Evolutionary conservation across 2,888 invertebrate genomes (phyloP).

Genomic region (Microplitis manilae): DNA sequence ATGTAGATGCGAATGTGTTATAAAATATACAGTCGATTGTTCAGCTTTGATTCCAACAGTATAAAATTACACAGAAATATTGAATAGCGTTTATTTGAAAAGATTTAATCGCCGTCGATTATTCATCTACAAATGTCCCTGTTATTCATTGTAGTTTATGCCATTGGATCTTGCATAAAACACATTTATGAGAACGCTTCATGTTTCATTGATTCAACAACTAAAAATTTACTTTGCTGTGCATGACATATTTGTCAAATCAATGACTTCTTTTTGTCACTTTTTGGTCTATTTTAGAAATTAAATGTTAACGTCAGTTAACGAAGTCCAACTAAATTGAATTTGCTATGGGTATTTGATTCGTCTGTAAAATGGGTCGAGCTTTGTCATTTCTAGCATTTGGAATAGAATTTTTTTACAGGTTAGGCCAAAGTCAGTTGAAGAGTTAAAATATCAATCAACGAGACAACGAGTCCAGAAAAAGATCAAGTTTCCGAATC

Average conservation of each 20-base stretch:
- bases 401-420: too few relatives aligned
- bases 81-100: conserved; percentile 14
- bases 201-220: background rate
- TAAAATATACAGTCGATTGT: background rate
- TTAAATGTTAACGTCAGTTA: too few relatives aligned
- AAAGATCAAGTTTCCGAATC: too few relatives aligned
- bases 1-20: background rate
- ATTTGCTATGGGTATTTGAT: too few relatives aligned
- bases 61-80: conserved; percentile 38
- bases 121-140: background rate
- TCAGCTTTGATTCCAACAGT: conserved; percentile 22
- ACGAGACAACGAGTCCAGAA: too few relatives aligned
- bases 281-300: too few relatives aligned
- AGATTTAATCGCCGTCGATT: conserved; percentile 28
- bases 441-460: too few relatives aligned
- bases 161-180: background rate
- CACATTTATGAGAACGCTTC: background rate
- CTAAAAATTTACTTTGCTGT: background rate
- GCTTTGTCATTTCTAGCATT: too few relatives aligned
- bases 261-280: background rate
- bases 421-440: too few relatives aligned
- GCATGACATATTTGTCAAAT: background rate
- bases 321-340: too few relatives aligned
- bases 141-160: background rate
- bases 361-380: too few relatives aligned